Percentiles rank a stretch among this genome's conserved stretches.
Evolutionary conservation across 2,888 invertebrate genomes (phyloP).

Genomic region (Melanargia galathea): DNA sequence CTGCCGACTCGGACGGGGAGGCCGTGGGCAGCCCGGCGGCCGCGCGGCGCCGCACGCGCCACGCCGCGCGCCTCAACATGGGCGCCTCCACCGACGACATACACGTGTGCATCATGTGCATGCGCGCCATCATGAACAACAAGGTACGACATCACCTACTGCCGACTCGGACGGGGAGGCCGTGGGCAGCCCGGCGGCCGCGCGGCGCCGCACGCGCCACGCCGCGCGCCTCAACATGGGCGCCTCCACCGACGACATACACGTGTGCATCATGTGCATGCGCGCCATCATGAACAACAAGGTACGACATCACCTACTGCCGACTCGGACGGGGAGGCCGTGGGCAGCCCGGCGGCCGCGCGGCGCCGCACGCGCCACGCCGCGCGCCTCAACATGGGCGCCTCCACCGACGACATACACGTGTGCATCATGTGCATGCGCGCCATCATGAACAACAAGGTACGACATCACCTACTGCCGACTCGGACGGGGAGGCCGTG

Average conservation of each 20-base stretch:
- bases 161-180: slow-evolving; percentile 66
- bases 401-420: slow-evolving; percentile 98
- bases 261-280: slow-evolving; percentile 99
- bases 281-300: slow-evolving; percentile 99
- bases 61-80: slow-evolving; percentile 95
- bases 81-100: slow-evolving; percentile 98
- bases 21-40: slow-evolving; percentile 64
- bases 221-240: slow-evolving; percentile 96
- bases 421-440: slow-evolving; percentile 99
- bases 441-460: slow-evolving; percentile 99
- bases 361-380: slow-evolving; percentile 91
- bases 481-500: slow-evolving; percentile 64
- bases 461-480: slow-evolving; percentile 49
- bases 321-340: slow-evolving; percentile 65
- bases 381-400: slow-evolving; percentile 95
- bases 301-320: slow-evolving; percentile 62
- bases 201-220: slow-evolving; percentile 88
- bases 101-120: slow-evolving; percentile 99
- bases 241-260: slow-evolving; percentile 98
- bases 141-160: slow-evolving; percentile 82
- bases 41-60: slow-evolving; percentile 87
- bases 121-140: slow-evolving; percentile 99
- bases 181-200: slow-evolving; percentile 65
- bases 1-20: slow-evolving; percentile 67
- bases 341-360: slow-evolving; percentile 64